Evolutionary conservation across 30 jellyfish, hydroid and myxozoan genomes (phyloP), one percentile per base, ranked within the genome.

Genomic region (Mastigias papua): DNA sequence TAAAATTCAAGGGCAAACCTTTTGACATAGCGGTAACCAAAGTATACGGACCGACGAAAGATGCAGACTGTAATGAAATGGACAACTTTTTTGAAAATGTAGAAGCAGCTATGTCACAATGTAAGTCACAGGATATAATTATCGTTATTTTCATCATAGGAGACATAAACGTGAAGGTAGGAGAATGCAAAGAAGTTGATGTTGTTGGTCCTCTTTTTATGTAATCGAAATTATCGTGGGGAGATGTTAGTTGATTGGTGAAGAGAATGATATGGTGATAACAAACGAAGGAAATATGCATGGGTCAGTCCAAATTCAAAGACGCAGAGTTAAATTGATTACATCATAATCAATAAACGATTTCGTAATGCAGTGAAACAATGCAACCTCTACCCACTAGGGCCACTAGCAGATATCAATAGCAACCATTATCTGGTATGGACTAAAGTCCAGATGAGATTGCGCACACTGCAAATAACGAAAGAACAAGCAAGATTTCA

Each of bases 1-100:
- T 57, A 78, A 75, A 75, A 73, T 75, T 75, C 86, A 75, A 54
- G 31, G 86, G 86, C 86, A 75, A 75, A 67, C 86, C 78, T 42
- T 75, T 75, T 75, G 86, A 75, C 74, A 37, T 75, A 75, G 37
- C 78, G 4, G 48, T 26, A 75, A 75, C 28, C 37, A 13, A 51
- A 51, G 67, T 51, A 51, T 69, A 69, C 69, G n/a, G n/a, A 69
- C 95, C 90, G 26, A 86, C 90, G 35, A 25, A 16, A 34, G 95
- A 76, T 21, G 78, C 80, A 25, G 86, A 72, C 1, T 11, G 4
- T 51, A 23, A 34, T 20, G 82, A 63, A 63, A 23, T 31, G 19
- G 83, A 74, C 20, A 57, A 25, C 20, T 72, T 85, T 37, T 85
- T 71, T 62, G 94, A 74, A 1, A 20, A n/a, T 6, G 54, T 57